Conservation (phyloP, 2,888 invertebrate genomes). For the Crematogaster levior region DNA sequence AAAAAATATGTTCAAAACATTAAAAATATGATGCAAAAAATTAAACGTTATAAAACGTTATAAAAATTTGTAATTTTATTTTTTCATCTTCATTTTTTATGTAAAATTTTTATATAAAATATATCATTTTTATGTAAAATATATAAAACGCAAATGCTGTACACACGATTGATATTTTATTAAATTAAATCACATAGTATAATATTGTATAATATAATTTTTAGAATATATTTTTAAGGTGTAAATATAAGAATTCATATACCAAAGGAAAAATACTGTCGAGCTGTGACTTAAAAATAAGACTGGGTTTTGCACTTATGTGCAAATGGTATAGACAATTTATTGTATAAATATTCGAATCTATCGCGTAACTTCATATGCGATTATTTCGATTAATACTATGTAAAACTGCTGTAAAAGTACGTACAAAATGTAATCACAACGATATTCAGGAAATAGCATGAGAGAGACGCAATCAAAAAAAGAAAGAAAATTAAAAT, state of each 20-base stretch:
- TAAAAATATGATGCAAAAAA: background rate
- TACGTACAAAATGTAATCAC: background rate
- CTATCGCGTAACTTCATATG: background rate
- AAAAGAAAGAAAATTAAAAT: background rate
- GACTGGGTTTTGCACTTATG: background rate
- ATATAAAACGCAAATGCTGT: background rate
- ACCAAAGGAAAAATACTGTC: background rate
- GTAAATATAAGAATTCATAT: background rate
- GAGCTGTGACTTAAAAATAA: conserved; percentile 21
- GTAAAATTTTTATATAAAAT: background rate
- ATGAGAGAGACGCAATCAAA: background rate
- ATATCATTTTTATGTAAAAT: background rate
- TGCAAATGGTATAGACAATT: background rate
- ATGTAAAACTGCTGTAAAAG: background rate
- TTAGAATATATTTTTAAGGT: background rate
- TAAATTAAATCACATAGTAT: background rate
- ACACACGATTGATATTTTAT: background rate
- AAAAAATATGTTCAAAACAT: background rate
- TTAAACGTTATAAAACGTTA: no score
- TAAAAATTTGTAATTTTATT: no score
- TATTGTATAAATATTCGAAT: conserved; percentile 13
- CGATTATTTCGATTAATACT: background rate
- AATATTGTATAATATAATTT: background rate
- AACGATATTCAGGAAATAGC: background rate
- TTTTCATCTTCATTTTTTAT: background rate